phyloP scores from a whole-genome alignment of 2,888 invertebrate genomes.

The Orthonychiurus folsomi region DNA sequence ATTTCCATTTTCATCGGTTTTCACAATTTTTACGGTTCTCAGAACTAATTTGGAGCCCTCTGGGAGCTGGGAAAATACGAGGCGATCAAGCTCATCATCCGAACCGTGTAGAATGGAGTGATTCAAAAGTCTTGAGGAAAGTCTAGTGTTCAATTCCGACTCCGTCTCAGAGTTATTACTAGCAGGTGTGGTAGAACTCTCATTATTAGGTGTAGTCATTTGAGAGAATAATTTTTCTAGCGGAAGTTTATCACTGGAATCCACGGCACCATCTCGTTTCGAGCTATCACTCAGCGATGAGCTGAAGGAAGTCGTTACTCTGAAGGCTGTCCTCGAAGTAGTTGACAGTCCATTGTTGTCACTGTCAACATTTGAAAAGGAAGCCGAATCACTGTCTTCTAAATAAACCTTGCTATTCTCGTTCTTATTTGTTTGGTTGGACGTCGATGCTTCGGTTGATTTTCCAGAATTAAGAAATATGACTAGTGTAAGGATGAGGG shows the following conservation, averaged over 20 bases:
- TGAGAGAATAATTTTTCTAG: slow-evolving; percentile 21
- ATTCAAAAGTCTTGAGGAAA: slow-evolving; percentile 27
- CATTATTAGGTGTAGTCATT: not conserved
- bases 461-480: not conserved
- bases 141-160: slow-evolving; percentile 7
- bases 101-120: slow-evolving; percentile 31
- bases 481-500: not conserved
- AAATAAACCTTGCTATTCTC: not conserved
- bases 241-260: slow-evolving; percentile 14
- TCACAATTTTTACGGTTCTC: slow-evolving; percentile 35
- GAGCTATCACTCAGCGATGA: not conserved
- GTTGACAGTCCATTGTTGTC: not conserved
- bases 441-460: not conserved
- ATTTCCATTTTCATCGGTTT: slow-evolving; percentile 39
- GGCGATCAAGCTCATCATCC: slow-evolving; percentile 37
- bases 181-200: not conserved
- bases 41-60: slow-evolving; percentile 38
- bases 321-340: not conserved
- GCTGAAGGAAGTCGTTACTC: not conserved
- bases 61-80: slow-evolving; percentile 38
- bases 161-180: not conserved
- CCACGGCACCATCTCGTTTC: not conserved
- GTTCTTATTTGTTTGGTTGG: not conserved
- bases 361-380: not conserved
- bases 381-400: not conserved